These are phyloP conservation scores for Megaceryle torquata DNA, from an alignment of 2,113 vertebrate genomes.

Conservation along the genomic window DNA sequence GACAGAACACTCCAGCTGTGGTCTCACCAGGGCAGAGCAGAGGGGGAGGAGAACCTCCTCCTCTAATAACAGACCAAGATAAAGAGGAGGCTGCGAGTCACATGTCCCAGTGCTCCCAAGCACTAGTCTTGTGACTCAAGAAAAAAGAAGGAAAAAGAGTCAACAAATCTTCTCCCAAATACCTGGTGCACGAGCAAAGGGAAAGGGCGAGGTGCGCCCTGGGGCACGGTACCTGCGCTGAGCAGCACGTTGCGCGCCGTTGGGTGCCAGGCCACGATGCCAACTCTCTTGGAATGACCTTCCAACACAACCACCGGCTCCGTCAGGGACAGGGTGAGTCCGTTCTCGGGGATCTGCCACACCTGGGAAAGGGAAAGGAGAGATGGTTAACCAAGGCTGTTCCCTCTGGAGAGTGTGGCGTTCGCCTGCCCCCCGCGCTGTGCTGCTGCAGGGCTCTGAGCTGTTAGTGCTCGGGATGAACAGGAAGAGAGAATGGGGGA, in stretches of 20 bases:
- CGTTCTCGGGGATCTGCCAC: conserved; percentile 96
- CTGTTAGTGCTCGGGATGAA: accelerated
- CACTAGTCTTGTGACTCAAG: too few relatives aligned
- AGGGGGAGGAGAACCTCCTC: too few relatives aligned
- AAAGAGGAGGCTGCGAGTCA: too few relatives aligned
- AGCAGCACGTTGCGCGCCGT: conserved; percentile 93
- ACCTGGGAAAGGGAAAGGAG: conserved; percentile 74
- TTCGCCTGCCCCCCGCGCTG: accelerated
- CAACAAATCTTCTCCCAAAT: background rate
- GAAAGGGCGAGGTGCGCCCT: accelerated
- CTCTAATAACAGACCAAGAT: too few relatives aligned
- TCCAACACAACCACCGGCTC: conserved; percentile 91
- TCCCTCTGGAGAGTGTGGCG: accelerated
- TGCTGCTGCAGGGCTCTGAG: accelerated
- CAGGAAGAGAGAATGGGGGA: background rate
- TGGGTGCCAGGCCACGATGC: conserved; percentile 95
- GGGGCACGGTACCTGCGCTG: conserved; percentile 82
- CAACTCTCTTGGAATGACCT: conserved; percentile 94
- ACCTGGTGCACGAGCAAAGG: background rate
- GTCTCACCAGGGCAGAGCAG: too few relatives aligned
- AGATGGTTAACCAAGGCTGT: background rate
- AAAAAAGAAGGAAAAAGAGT: background rate
- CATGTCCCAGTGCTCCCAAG: too few relatives aligned
- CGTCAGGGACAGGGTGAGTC: conserved; percentile 86
- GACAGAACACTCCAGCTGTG: too few relatives aligned